Evolutionary conservation across 2,113 vertebrate genomes (phyloP).

Genomic region (Acanthochromis polyacanthus): DNA sequence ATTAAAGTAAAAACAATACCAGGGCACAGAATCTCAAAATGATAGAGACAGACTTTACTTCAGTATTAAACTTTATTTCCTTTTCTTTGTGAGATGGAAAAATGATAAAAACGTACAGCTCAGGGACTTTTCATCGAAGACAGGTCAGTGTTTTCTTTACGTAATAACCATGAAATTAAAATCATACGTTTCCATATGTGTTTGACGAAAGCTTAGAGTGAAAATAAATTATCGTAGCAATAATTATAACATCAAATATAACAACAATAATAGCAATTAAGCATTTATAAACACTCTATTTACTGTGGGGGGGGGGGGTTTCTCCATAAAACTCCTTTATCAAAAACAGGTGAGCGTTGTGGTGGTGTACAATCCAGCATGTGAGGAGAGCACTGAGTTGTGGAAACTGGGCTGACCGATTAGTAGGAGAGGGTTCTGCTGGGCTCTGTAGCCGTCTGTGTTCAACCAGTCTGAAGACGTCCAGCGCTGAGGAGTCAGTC

Average conservation of each 20-base stretch:
- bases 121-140: slow-evolving; percentile 82
- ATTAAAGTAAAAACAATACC: neutral
- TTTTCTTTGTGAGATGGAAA: slow-evolving; percentile 87
- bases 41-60: slow-evolving; percentile 52
- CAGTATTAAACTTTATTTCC: slow-evolving; percentile 87
- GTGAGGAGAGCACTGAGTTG: slow-evolving; percentile 71
- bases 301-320: slow-evolving; percentile 66
- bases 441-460: slow-evolving; percentile 16
- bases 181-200: slow-evolving; percentile 83
- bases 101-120: slow-evolving; percentile 87
- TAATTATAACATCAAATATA: slow-evolving; percentile 87
- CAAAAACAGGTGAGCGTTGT: slow-evolving; percentile 82
- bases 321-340: slow-evolving; percentile 83
- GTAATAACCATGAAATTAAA: slow-evolving; percentile 84
- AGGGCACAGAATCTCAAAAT: neutral
- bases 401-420: slow-evolving; percentile 44
- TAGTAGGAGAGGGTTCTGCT: slow-evolving; percentile 5
- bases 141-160: slow-evolving; percentile 84
- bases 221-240: slow-evolving; percentile 91
- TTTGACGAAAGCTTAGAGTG: slow-evolving; percentile 85
- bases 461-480: slow-evolving; percentile 36
- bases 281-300: slow-evolving; percentile 88
- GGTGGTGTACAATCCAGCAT: slow-evolving; percentile 86
- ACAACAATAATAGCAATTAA: slow-evolving; percentile 88
- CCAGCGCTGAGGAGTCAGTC: slow-evolving; percentile 42